Conservation (phyloP, 2,113 vertebrate species). For the Ciconia maguari region DNA sequence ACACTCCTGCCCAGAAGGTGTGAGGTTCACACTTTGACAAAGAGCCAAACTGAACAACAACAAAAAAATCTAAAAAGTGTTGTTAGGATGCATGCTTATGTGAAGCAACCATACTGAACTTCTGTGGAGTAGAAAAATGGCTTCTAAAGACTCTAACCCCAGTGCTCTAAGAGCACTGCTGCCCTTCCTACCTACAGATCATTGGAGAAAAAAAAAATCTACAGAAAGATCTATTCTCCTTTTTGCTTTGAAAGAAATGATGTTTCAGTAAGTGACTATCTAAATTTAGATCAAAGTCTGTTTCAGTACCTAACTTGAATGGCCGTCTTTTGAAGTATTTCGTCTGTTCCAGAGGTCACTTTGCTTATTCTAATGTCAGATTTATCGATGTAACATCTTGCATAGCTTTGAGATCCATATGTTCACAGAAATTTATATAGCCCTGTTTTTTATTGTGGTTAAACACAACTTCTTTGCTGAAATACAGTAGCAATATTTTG, state of each 20-base stretch:
- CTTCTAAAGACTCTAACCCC: not conserved
- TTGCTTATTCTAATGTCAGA: not conserved
- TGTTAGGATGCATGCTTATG: not conserved
- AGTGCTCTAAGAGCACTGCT: not conserved
- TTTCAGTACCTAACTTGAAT: not conserved
- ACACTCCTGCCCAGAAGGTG: not conserved
- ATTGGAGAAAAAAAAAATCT: not conserved
- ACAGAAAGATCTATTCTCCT: not conserved
- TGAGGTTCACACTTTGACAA: not conserved
- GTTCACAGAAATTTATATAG: not conserved
- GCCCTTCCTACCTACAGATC: not conserved
- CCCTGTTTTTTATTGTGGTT: not conserved
- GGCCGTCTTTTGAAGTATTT: not conserved
- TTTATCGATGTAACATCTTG: not conserved
- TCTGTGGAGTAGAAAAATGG: not conserved
- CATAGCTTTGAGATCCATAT: not conserved
- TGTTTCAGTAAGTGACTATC: not conserved
- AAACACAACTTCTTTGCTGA: not conserved
- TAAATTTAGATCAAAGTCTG: not conserved
- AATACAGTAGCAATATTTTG: not conserved
- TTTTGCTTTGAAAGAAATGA: slow-evolving; percentile 6
- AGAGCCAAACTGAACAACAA: not conserved
- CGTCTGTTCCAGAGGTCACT: not conserved
- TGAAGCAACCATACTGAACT: not conserved
- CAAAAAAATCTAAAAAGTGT: not conserved